Evolutionary conservation across 92 coral and sea anemone genomes (phyloP).

Genomic region (Umimayanthus kanabou): DNA sequence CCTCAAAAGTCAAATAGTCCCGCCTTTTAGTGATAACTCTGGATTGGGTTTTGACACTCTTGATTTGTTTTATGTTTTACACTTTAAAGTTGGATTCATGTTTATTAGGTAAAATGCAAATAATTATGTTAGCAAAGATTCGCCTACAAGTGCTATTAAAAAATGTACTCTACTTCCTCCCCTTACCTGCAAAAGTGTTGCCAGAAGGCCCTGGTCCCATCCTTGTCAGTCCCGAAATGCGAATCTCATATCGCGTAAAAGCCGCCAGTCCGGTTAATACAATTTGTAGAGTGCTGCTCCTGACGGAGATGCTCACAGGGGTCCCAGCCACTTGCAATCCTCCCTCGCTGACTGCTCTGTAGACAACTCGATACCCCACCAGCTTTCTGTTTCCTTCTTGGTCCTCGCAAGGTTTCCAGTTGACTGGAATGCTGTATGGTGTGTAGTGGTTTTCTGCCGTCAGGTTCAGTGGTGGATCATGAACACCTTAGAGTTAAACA

Average conservation of each 20-base stretch:
- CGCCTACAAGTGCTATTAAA: too few relatives aligned
- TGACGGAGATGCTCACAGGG: constrained; percentile 49
- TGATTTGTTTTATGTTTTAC: too few relatives aligned
- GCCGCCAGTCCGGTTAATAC: constrained; percentile 45
- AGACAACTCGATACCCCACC: constrained; percentile 71
- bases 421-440: constrained; percentile 58
- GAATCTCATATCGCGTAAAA: constrained; percentile 62
- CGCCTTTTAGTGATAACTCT: too few relatives aligned
- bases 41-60: too few relatives aligned
- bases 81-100: too few relatives aligned
- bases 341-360: constrained; percentile 63
- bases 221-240: constrained; percentile 64
- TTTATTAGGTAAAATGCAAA: too few relatives aligned
- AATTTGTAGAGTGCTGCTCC: constrained; percentile 38
- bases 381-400: constrained; percentile 43
- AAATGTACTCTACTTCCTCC: background rate
- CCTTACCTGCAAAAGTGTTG: constrained; percentile 62
- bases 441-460: constrained; percentile 66
- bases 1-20: too few relatives aligned
- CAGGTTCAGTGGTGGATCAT: constrained; percentile 60
- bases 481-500: constrained; percentile 50
- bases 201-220: constrained; percentile 71
- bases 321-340: constrained; percentile 46
- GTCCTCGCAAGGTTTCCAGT: constrained; percentile 63
- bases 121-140: too few relatives aligned